These are phyloP conservation scores for Caerostris darwini DNA, from an alignment of 1,140 invertebrate species.

Conservation along the genomic window DNA sequence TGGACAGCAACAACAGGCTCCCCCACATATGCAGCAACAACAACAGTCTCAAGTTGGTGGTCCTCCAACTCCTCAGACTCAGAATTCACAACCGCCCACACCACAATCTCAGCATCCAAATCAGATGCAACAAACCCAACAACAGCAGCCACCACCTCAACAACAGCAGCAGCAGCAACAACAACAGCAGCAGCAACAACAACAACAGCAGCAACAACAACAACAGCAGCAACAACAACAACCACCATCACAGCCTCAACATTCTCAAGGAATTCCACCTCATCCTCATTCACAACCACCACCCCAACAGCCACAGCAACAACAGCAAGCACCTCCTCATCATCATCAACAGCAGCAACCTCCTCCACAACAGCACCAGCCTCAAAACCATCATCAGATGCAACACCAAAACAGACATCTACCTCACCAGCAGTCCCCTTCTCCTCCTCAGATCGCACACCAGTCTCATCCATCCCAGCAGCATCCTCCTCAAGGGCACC, in stretches of 20 bases:
- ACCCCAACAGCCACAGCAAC: slow-evolving; percentile 61
- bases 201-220: slow-evolving; percentile 78
- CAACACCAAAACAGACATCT: slow-evolving; percentile 85
- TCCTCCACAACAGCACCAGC: slow-evolving; percentile 64
- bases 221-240: slow-evolving; percentile 60
- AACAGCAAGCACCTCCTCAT: slow-evolving; percentile 22
- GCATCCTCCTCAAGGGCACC: slow-evolving; percentile 92
- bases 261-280: slow-evolving; percentile 52
- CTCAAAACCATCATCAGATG: slow-evolving; percentile 41
- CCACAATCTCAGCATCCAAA: slow-evolving; percentile 57
- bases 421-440: slow-evolving; percentile 86
- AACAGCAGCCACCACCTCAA: slow-evolving; percentile 30
- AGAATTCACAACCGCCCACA: slow-evolving; percentile 41
- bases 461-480: slow-evolving; percentile 84
- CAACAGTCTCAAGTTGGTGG: slow-evolving; percentile 20
- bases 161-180: slow-evolving; percentile 64
- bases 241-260: slow-evolving; percentile 39
- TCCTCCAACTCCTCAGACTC: slow-evolving; percentile 49
- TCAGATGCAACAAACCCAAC: slow-evolving; percentile 66
- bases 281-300: slow-evolving; percentile 41
- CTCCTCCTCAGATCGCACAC: slow-evolving; percentile 64
- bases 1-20: slow-evolving; percentile 32
- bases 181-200: slow-evolving; percentile 56
- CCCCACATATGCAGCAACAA: slow-evolving; percentile 20
- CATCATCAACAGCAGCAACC: slow-evolving; percentile 62